Base-by-base conservation (phyloP, 2,113 vertebrate species). In the Pao palembangensis region DNA sequence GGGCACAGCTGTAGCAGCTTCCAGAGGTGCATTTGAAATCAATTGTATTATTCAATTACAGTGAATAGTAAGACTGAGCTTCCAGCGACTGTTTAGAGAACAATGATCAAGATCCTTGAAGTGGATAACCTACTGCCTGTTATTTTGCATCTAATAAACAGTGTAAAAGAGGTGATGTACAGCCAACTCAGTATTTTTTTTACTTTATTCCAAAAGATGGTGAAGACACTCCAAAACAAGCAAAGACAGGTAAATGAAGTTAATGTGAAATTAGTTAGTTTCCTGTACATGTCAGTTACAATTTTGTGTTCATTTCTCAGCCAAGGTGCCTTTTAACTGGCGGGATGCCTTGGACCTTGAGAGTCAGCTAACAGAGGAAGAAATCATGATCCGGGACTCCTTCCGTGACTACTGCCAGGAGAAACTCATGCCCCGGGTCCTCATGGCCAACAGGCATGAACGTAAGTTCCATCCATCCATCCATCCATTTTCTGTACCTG, bases 401-500 rank as follows among this genome's bases (percentile, higher is more conserved):
- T 93, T 94, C 69, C 91, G 88, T 1, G 83, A 87, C 52, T 96
- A 95, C 87, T 96, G 94, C 80, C 93, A 94, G 84, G 93, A 93
- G 49, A 92, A 90, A 49, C 90, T 96, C 69, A 94, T 96, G 93
- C 92, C 93, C 14, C 90, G 93, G 1, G 84, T 95, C 60, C 73
- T 96, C 54, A 83, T 93, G 92, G 94, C 93, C 71, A 95, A 96
- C 76, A 92, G 94, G 20, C 87, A 93, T 8, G 93, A 94, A 92
- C 88, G 93, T 93, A 67, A 80, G 83, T 20, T n/a, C n/a, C n/a
- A n/a, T n/a, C n/a, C n/a, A n/a, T n/a, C n/a, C n/a, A n/a, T n/a
- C n/a, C n/a, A n/a, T n/a, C n/a, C n/a, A n/a, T n/a, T n/a, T n/a
- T n/a, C n/a, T n/a, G n/a, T n/a, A n/a, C n/a, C n/a, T n/a, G n/a